Conservation (phyloP, 92 coral and sea anemone species). For the Anthopleura xanthogrammica region DNA sequence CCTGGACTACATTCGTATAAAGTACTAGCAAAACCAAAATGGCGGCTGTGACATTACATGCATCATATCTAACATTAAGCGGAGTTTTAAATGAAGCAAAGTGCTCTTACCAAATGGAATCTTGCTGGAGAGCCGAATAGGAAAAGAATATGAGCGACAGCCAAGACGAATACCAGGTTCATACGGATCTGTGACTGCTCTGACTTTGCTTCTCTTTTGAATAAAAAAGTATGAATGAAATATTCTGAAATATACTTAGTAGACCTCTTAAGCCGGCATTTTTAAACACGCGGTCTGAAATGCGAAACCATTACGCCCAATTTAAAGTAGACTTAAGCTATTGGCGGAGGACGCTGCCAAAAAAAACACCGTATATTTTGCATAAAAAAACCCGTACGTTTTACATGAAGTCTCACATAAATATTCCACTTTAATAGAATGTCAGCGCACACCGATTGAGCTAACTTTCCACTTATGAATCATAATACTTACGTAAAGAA, state of each 20-base stretch:
- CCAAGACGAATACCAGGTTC: conserved; percentile 52
- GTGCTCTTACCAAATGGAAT: conserved; percentile 20
- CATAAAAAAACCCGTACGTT: too few relatives aligned
- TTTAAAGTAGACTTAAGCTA: too few relatives aligned
- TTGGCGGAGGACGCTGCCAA: background rate
- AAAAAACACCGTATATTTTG: too few relatives aligned
- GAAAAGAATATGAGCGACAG: conserved; percentile 51
- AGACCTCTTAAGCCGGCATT: too few relatives aligned
- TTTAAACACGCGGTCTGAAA: background rate
- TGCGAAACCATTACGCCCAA: background rate
- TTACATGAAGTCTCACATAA: background rate
- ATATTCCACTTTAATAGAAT: background rate
- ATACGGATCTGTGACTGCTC: conserved; percentile 45
- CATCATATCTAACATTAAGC: too few relatives aligned
- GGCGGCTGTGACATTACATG: too few relatives aligned
- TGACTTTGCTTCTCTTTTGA: conserved; percentile 1
- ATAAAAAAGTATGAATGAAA: background rate
- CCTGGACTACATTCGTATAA: too few relatives aligned
- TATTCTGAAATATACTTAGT: background rate
- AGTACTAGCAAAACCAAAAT: background rate
- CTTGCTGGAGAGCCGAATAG: conserved; percentile 44
- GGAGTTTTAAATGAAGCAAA: too few relatives aligned
- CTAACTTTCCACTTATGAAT: background rate
- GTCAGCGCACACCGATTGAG: background rate
- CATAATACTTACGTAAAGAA: conserved; percentile 13